A percentile compares a stretch with the other conserved stretches of the same genome.
These are phyloP conservation scores for Habroteleia sp. DNA, from an alignment of 2,888 invertebrate species.

Conservation along the genomic window DNA sequence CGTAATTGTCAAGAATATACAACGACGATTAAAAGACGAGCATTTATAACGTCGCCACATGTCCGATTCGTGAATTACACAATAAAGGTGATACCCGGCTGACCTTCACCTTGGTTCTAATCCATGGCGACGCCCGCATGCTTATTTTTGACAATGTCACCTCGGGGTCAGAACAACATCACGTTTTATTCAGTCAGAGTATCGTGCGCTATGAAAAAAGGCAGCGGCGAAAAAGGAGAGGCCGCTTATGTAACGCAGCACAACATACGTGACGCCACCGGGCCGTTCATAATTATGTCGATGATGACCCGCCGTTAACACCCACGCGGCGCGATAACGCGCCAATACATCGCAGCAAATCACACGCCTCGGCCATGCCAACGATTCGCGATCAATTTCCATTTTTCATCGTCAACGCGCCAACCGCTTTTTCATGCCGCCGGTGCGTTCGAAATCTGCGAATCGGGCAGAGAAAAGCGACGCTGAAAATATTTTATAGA, in stretches of 20 bases:
- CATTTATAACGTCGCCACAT: too few species aligned
- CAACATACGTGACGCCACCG: slow-evolving; percentile 3
- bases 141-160: slow-evolving; percentile 76
- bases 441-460: too few species aligned
- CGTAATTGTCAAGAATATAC: too few species aligned
- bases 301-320: slow-evolving; percentile 21
- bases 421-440: too few species aligned
- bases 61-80: slow-evolving; percentile 24
- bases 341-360: too few species aligned
- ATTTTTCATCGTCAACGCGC: too few species aligned
- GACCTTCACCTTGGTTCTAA: slow-evolving; percentile 78
- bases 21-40: too few species aligned
- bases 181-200: slow-evolving; percentile 28
- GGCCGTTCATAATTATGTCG: slow-evolving; percentile 7
- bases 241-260: slow-evolving; percentile 19
- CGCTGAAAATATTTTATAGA: slow-evolving; percentile 28
- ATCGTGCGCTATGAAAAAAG: slow-evolving; percentile 17
- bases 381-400: too few species aligned
- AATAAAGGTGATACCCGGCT: slow-evolving; percentile 55
- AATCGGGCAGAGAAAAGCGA: too few species aligned
- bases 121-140: slow-evolving; percentile 70
- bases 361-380: too few species aligned
- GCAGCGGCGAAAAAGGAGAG: slow-evolving; percentile 18
- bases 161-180: slow-evolving; percentile 73
- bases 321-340: slow-evolving; percentile 7